Evolutionary conservation across 2,888 invertebrate species (phyloP).

Genomic region (Volucella zonaria): DNA sequence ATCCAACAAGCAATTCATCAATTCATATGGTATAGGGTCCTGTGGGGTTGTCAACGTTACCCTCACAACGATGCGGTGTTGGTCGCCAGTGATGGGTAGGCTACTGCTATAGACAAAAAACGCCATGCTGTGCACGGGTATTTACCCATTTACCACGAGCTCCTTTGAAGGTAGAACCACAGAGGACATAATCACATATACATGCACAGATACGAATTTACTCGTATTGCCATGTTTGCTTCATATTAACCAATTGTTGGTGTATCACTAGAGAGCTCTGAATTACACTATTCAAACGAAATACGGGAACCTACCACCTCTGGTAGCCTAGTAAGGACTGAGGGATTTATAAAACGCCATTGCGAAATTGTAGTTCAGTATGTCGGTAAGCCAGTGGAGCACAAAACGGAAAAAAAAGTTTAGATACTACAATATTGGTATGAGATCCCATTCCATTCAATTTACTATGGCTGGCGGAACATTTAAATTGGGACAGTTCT

Average conservation of each 20-base stretch:
- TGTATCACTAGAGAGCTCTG: not conserved
- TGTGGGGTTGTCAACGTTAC: conserved; percentile 48
- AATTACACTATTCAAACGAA: conserved; percentile 17
- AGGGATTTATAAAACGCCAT: conserved; percentile 6
- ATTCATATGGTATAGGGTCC: conserved; percentile 49
- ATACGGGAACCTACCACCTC: conserved; percentile 8
- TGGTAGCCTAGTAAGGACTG: conserved; percentile 1
- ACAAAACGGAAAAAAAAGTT: conserved; percentile 4
- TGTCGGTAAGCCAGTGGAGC: conserved; percentile 36
- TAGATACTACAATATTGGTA: not conserved
- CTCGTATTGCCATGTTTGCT: conserved; percentile 38
- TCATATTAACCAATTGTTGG: conserved; percentile 45
- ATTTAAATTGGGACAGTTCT: conserved; percentile 34
- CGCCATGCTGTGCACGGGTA: not conserved
- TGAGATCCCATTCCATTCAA: not conserved
- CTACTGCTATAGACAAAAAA: conserved; percentile 2
- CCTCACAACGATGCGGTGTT: conserved; percentile 9
- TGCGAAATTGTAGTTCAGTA: conserved; percentile 33
- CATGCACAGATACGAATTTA: not conserved
- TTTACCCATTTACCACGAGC: not conserved
- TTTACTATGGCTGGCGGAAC: conserved; percentile 18
- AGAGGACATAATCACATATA: not conserved
- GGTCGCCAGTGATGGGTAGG: conserved; percentile 1
- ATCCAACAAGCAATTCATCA: conserved; percentile 44
- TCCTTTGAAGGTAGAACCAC: not conserved